Evolutionary conservation across 2,113 vertebrate genomes (phyloP), one percentile per base, ranked within the genome.

Genomic region (Galemys pyrenaicus): DNA sequence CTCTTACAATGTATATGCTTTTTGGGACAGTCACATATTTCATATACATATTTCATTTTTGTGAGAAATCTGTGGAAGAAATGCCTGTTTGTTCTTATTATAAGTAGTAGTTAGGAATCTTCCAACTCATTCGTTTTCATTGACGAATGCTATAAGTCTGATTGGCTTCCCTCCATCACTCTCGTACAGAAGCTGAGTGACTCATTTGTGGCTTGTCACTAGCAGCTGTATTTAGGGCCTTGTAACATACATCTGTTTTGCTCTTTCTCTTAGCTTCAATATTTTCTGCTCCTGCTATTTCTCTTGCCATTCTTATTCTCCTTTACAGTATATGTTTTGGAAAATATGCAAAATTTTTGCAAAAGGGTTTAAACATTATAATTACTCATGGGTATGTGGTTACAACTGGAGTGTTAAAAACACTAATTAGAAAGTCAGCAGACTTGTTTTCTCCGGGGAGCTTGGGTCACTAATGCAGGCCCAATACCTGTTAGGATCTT

Each of bases 351-450:
- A 65, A 35, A 37, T 54, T 60, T 89, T 89, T 68, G 10, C 46
- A 32, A 86, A 89, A 93, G 28, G 73, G 49, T 51, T 75, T 65
- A 75, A 92, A 82, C 60, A 35, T 79, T 79, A 71, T 84, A 56
- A 65, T 92, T 71, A 71, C 44, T 71, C 64, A 19, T 35, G 24
- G 28, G 7, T 70, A 1, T 84, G 54, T 79, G 30, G 51, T 83
- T 90, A 58, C 17, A 90, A 65, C 28, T 46, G n/a, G 56, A 81
- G 35, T 82, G 32, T 19, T 41, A 54, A 56, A 83, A 81, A 74
- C 12, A 68, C 4, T 87, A 75, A 70, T 39, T 60, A 88, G 49
- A 19, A 74, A 60, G 37, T 87, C 54, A 35, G 44, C 39, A n/a
- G 54, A 79, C 35, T 67, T 73, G n/a, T 4, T 1, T 85, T 79